These are phyloP conservation scores for Alaudala cheleensis DNA, from an alignment of 2,113 vertebrate species.

Conservation along the genomic window DNA sequence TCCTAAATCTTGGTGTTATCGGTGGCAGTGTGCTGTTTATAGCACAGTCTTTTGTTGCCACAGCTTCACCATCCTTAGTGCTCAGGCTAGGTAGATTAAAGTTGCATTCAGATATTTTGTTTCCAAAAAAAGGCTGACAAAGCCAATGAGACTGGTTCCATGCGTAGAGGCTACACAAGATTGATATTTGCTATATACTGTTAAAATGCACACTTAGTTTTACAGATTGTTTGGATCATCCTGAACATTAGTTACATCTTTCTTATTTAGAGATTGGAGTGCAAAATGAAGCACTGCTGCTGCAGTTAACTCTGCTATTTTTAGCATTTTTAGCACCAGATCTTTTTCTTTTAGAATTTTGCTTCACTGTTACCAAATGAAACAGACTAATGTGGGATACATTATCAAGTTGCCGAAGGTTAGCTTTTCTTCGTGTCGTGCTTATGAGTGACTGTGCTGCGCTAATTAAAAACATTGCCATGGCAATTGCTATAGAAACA, in stretches of 20 bases:
- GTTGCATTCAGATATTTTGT: not conserved
- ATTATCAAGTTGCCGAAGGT: conserved; percentile 37
- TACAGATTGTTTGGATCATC: not conserved
- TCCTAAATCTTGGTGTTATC: not conserved
- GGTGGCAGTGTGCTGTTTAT: not conserved
- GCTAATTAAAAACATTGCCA: conserved; percentile 70
- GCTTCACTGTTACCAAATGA: conserved; percentile 30
- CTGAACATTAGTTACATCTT: not conserved
- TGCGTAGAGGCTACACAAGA: not conserved
- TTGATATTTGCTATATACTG: not conserved
- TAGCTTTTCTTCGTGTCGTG: not conserved
- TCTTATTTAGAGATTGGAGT: not conserved
- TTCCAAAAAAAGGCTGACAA: not conserved
- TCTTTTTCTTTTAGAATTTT: not conserved
- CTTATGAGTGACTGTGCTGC: conserved; percentile 10
- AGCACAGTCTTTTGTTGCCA: not conserved
- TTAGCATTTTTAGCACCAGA: not conserved
- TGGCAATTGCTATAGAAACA: conserved; percentile 70
- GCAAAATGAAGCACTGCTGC: not conserved
- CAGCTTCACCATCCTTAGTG: not conserved
- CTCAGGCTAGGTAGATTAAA: not conserved
- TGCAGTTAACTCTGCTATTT: conserved; percentile 4
- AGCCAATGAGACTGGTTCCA: not conserved
- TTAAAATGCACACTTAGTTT: not conserved
- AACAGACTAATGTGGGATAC: not conserved